Percentiles rank a stretch among this genome's conserved stretches.
Conservation (phyloP, 1,140 invertebrate species). For the Eumaeus atala region DNA sequence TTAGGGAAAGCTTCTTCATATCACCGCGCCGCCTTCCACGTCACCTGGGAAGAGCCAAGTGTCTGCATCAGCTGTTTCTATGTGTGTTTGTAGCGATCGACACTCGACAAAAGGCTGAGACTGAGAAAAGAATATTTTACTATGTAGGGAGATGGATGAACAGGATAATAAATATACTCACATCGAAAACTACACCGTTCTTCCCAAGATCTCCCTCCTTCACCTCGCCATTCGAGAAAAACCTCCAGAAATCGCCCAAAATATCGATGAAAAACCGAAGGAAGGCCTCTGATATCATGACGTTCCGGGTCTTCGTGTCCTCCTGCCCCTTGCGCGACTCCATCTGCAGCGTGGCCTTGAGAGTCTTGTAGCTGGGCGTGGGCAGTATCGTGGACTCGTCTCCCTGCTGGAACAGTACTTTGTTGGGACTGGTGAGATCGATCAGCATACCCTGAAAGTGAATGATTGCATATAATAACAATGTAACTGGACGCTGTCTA, state of each 20-base stretch:
- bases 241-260: slow-evolving; percentile 77
- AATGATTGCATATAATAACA: not conserved
- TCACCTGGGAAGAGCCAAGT: too few species aligned
- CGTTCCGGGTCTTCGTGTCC: slow-evolving; percentile 73
- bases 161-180: slow-evolving; percentile 32
- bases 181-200: slow-evolving; percentile 56
- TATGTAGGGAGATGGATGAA: too few species aligned
- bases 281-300: slow-evolving; percentile 82
- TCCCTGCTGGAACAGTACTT: slow-evolving; percentile 70
- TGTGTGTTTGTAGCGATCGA: too few species aligned
- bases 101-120: too few species aligned
- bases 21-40: too few species aligned
- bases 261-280: slow-evolving; percentile 82
- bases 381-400: slow-evolving; percentile 82
- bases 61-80: too few species aligned
- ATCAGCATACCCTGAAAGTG: slow-evolving; percentile 61
- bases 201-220: slow-evolving; percentile 48
- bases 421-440: slow-evolving; percentile 49
- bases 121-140: too few species aligned
- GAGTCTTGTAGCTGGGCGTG: slow-evolving; percentile 76
- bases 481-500: not conserved
- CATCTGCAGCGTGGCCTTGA: slow-evolving; percentile 79
- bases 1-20: too few species aligned
- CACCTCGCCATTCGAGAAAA: slow-evolving; percentile 43
- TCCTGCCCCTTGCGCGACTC: slow-evolving; percentile 60